Percentiles rank a stretch among this genome's conserved stretches.
Evolutionary conservation across 2,888 invertebrate species (phyloP).

Genomic region (Plemyria rubiginata): DNA sequence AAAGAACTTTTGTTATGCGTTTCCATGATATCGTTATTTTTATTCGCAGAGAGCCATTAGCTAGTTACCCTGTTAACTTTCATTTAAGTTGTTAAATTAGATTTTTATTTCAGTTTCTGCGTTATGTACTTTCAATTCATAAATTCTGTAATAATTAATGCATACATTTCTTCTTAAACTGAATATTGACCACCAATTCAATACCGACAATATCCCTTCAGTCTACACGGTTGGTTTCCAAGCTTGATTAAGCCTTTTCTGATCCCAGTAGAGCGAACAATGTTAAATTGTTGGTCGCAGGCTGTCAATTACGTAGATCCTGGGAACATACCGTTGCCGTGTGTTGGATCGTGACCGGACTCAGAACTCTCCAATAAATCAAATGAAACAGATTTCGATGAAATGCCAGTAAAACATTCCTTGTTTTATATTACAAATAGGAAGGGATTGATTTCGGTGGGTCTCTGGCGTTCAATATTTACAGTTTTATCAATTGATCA

Average conservation of each 20-base stretch:
- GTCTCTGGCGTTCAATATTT: background rate
- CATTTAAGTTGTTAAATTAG: too few relatives aligned
- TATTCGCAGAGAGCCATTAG: too few relatives aligned
- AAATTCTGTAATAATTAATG: too few relatives aligned
- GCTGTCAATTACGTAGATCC: constrained; percentile 47
- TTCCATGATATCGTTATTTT: too few relatives aligned
- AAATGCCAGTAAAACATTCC: constrained; percentile 46
- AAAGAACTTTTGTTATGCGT: too few relatives aligned
- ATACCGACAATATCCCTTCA: background rate
- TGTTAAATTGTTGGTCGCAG: constrained; percentile 41
- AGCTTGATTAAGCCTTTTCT: constrained; percentile 48
- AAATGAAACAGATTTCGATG: constrained; percentile 51
- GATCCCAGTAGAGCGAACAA: constrained; percentile 27
- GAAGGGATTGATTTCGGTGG: constrained; percentile 29
- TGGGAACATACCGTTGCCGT: constrained; percentile 39
- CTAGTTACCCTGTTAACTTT: too few relatives aligned
- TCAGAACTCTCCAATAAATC: constrained; percentile 54
- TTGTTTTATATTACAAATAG: constrained; percentile 27
- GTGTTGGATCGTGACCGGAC: constrained; percentile 54
- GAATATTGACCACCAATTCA: background rate
- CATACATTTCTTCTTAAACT: background rate
- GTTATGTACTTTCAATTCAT: too few relatives aligned
- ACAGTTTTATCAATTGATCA: too few relatives aligned
- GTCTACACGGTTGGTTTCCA: constrained; percentile 2
- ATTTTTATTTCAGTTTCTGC: too few relatives aligned